Evolutionary conservation across 37 sponge, comb jelly and placozoan genomes (phyloP).

Genomic region (Geodia barretti): DNA sequence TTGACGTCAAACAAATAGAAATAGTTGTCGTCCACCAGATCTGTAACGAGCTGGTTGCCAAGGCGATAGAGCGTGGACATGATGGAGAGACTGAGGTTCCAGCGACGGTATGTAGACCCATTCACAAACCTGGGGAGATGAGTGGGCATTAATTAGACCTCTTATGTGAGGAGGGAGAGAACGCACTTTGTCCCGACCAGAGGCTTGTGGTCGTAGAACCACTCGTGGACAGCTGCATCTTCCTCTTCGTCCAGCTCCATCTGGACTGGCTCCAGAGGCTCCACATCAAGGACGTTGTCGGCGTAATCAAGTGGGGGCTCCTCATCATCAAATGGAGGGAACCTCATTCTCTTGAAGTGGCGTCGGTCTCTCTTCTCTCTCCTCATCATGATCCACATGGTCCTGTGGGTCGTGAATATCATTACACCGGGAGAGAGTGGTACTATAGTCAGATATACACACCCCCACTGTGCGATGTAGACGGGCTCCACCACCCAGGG

Average conservation of each 20-base stretch:
- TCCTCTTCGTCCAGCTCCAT: conserved; percentile 98
- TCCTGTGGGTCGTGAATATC: conserved; percentile 39
- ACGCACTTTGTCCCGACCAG: conserved; percentile 83
- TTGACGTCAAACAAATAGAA: conserved; percentile 98
- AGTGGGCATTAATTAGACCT: too few species aligned
- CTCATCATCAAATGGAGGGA: conserved; percentile 99
- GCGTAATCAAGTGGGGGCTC: conserved; percentile 99
- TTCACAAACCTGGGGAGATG: conserved; percentile 68
- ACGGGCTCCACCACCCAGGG: conserved; percentile 98
- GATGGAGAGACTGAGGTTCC: conserved; percentile 89
- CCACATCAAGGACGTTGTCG: conserved; percentile 98
- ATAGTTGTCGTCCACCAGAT: conserved; percentile 96
- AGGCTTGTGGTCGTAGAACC: conserved; percentile 98
- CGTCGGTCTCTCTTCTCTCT: conserved; percentile 98
- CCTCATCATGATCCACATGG: conserved; percentile 99
- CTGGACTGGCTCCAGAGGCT: conserved; percentile 99
- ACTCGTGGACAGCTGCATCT: conserved; percentile 87
- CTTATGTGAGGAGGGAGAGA: too few species aligned
- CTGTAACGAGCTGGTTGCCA: conserved; percentile 99
- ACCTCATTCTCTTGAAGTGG: conserved; percentile 99
- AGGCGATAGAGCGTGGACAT: conserved; percentile 98
- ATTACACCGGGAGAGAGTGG: too few species aligned
- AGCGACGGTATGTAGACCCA: conserved; percentile 89
- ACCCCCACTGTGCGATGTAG: conserved; percentile 99
- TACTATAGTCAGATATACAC: too few species aligned